phyloP scores from a whole-genome alignment of 2,113 vertebrate genomes.

The Tachysurus vachellii region DNA sequence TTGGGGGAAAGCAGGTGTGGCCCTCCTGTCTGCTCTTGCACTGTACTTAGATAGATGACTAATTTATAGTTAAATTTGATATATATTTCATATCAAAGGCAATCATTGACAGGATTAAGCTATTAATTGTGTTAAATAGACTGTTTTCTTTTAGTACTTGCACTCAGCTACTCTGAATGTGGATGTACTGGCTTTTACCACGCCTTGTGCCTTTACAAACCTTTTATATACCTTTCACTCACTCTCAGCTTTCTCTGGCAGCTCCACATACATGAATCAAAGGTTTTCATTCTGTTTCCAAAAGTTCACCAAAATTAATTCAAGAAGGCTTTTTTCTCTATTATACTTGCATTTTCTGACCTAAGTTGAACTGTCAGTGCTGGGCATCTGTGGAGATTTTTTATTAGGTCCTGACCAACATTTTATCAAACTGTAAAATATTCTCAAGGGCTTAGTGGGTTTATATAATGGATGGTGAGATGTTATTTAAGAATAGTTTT shows the following conservation, averaged over 20 bases:
- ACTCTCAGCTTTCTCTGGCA: neutral
- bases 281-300: neutral
- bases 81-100: neutral
- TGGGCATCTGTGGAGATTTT: neutral
- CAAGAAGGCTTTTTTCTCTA: neutral
- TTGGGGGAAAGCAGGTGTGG: neutral
- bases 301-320: neutral
- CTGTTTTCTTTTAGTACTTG: neutral
- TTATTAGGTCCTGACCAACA: neutral
- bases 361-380: neutral
- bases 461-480: neutral
- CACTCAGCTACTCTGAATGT: neutral
- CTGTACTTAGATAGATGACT: neutral
- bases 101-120: neutral
- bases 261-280: neutral
- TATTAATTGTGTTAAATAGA: too few species aligned
- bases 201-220: neutral
- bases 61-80: neutral
- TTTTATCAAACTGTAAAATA: neutral
- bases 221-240: neutral
- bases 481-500: neutral
- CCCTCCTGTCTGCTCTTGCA: conserved; percentile 12
- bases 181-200: neutral
- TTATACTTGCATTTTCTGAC: neutral
- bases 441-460: neutral